These are phyloP conservation scores for Pseudorectes ferrugineus DNA, from an alignment of 2,113 vertebrate species.

Conservation along the genomic window DNA sequence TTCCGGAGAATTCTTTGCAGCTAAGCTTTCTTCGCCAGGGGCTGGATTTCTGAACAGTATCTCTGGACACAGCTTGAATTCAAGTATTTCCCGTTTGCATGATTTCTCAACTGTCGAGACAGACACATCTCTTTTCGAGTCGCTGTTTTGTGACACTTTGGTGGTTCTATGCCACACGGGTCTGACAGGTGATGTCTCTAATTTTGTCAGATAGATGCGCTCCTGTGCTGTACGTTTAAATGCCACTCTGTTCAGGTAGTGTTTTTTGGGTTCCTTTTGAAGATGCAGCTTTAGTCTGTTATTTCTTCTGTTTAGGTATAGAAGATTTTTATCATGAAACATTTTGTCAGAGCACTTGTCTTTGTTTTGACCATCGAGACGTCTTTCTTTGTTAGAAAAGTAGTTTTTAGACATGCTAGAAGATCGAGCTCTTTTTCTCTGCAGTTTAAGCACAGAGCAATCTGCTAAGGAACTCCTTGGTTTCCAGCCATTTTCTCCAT, in stretches of 20 bases:
- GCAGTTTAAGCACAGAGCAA: neutral
- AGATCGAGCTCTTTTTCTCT: neutral
- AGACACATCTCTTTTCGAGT: neutral
- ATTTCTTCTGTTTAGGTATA: conserved; percentile 11
- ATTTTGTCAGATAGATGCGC: conserved; percentile 67
- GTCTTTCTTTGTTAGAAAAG: conserved; percentile 18
- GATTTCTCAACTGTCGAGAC: neutral
- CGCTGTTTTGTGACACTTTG: neutral
- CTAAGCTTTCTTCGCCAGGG: neutral
- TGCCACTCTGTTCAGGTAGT: conserved; percentile 70
- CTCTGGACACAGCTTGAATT: conserved; percentile 77
- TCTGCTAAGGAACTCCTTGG: conserved; percentile 8
- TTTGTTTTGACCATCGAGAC: neutral
- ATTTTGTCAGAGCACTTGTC: conserved; percentile 39
- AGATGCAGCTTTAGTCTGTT: neutral
- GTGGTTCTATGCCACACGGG: neutral
- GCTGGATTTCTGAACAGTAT: conserved; percentile 46
- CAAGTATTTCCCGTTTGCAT: conserved; percentile 40
- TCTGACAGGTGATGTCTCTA: conserved; percentile 60
- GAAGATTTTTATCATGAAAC: conserved; percentile 42
- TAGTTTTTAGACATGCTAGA: neutral
- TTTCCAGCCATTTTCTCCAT: neutral
- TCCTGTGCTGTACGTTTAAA: conserved; percentile 64
- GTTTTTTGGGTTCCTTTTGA: conserved; percentile 68
- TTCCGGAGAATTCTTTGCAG: neutral